Evolutionary conservation across 2,797 vertebrate species (phyloP).

Genomic region (Crypturellus tataupa): DNA sequence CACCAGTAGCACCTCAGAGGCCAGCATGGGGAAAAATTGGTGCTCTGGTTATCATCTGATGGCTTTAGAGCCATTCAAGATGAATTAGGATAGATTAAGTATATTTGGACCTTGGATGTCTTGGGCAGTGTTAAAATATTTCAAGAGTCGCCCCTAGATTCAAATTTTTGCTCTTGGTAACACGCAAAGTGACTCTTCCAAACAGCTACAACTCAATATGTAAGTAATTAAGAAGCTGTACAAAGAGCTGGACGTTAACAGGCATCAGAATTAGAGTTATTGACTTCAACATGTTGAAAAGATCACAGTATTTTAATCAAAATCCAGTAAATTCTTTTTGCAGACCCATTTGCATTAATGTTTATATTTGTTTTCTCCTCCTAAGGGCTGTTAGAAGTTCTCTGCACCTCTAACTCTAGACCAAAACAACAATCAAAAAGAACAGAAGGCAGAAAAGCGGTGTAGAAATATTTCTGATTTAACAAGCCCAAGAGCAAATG

Average conservation of each 20-base stretch:
- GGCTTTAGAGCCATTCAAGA: background rate
- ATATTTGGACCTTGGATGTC: background rate
- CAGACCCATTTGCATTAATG: too few species aligned
- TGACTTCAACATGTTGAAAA: too few species aligned
- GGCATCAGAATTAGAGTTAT: background rate
- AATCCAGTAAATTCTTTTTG: background rate
- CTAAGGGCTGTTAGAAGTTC: background rate
- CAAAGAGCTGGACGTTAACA: rapidly evolving
- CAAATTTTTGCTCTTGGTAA: background rate
- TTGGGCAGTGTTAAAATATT: constrained; percentile 3
- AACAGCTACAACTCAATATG: rapidly evolving
- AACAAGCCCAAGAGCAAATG: background rate
- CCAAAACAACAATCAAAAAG: background rate
- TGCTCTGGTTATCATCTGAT: background rate
- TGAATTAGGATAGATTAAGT: background rate
- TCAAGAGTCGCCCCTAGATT: background rate
- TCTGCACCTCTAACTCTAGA: background rate
- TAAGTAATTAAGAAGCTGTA: background rate
- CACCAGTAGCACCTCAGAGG: background rate
- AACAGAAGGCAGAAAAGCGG: background rate
- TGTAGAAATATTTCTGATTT: rapidly evolving
- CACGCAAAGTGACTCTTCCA: background rate
- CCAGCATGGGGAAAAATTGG: background rate
- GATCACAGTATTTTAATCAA: background rate
- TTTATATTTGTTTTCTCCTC: background rate